These are phyloP conservation scores for Pangasius sanitwongsei DNA, from an alignment of 2,797 vertebrate species.

Conservation along the genomic window DNA sequence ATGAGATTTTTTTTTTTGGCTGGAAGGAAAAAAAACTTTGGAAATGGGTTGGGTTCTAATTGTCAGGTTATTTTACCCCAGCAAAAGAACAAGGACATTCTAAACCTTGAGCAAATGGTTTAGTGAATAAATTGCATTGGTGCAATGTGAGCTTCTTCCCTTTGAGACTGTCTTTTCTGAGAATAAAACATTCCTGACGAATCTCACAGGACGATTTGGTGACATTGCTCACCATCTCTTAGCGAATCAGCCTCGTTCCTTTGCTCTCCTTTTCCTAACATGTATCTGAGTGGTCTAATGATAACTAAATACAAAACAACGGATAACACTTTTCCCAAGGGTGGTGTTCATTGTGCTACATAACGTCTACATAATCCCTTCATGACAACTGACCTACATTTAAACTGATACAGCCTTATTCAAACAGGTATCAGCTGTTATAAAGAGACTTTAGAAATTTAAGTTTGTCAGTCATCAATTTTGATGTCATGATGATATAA, in stretches of 20 bases:
- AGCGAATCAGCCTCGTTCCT: not conserved
- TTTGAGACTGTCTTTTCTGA: not conserved
- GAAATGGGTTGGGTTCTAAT: slow-evolving; percentile 26
- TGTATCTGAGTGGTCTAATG: not conserved
- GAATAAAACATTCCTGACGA: slow-evolving; percentile 3
- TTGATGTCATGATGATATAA: not conserved
- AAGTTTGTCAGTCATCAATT: not conserved
- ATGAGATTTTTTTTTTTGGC: slow-evolving; percentile 4
- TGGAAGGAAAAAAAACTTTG: slow-evolving; percentile 24
- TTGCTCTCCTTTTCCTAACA: not conserved
- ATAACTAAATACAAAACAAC: not conserved
- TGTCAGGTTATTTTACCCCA: slow-evolving; percentile 19
- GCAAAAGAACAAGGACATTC: slow-evolving; percentile 50
- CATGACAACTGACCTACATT: not conserved
- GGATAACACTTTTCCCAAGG: not conserved
- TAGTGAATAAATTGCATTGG: slow-evolving; percentile 33
- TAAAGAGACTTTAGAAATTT: not conserved
- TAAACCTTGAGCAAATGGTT: slow-evolving; percentile 47
- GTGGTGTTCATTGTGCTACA: not conserved
- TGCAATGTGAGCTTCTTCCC: slow-evolving; percentile 47
- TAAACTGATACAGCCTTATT: not conserved
- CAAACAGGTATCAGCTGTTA: not conserved
- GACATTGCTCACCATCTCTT: not conserved
- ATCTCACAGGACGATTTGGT: slow-evolving; percentile 12
- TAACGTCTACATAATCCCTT: not conserved